These are phyloP conservation scores for Drosophila paucipuncta DNA, from an alignment of 2,888 invertebrate genomes.

Conservation along the genomic window DNA sequence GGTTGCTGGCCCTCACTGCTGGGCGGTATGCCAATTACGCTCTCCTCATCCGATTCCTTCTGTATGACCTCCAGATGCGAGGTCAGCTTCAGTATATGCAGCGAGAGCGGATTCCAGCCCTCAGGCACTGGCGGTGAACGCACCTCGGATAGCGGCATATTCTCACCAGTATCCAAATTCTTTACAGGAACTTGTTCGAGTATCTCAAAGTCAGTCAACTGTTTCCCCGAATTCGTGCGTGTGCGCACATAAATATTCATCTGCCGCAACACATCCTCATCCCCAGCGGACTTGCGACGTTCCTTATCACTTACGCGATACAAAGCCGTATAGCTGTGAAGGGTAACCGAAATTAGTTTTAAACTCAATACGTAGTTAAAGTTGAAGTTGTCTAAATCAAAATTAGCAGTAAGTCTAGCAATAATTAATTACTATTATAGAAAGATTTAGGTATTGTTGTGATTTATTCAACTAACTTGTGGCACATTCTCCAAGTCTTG, in stretches of 20 bases:
- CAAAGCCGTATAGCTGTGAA: conserved; percentile 82
- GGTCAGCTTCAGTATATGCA: conserved; percentile 97
- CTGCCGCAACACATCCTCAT: conserved; percentile 90
- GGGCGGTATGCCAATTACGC: conserved; percentile 87
- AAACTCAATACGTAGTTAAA: neutral
- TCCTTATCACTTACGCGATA: conserved; percentile 85
- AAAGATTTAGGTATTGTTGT: neutral
- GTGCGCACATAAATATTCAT: conserved; percentile 91
- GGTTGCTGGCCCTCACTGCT: conserved; percentile 84
- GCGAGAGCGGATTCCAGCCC: conserved; percentile 96
- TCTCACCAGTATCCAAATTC: conserved; percentile 93
- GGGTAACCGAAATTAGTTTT: neutral
- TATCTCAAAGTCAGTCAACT: conserved; percentile 96
- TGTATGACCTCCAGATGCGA: conserved; percentile 92
- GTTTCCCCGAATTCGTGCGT: conserved; percentile 94
- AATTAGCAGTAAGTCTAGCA: conserved; percentile 61
- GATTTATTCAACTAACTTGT: conserved; percentile 74
- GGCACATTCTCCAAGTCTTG: conserved; percentile 80
- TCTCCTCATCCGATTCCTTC: conserved; percentile 92
- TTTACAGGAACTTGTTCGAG: conserved; percentile 95
- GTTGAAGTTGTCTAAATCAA: conserved; percentile 45
- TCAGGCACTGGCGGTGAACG: conserved; percentile 87
- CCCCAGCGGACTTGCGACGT: conserved; percentile 93
- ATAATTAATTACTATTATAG: conserved; percentile 1
- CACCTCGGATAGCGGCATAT: conserved; percentile 96